These are phyloP conservation scores for Stigmatopora nigra DNA, from an alignment of 2,113 vertebrate genomes.

Conservation along the genomic window DNA sequence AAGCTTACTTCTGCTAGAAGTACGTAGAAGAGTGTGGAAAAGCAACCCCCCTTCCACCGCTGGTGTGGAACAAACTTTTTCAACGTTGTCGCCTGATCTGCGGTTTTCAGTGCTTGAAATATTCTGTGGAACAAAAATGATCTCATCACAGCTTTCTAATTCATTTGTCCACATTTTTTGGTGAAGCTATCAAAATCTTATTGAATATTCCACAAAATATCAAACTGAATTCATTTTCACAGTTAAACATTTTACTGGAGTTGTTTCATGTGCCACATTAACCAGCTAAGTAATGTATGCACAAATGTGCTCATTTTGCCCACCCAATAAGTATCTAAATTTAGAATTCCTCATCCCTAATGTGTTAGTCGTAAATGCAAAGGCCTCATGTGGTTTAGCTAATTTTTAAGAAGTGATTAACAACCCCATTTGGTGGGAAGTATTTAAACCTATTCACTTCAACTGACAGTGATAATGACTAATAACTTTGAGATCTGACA, in stretches of 20 bases:
- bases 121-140: conserved; percentile 40
- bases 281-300: not conserved
- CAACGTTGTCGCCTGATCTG: conserved; percentile 35
- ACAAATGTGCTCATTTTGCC: not conserved
- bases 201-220: conserved; percentile 11
- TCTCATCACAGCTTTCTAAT: conserved; percentile 20
- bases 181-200: conserved; percentile 7
- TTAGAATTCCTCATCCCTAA: conserved; percentile 3
- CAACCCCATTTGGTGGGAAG: conserved; percentile 12
- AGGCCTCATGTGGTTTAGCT: conserved; percentile 11
- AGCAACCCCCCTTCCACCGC: conserved; percentile 1
- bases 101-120: conserved; percentile 37
- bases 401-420: conserved; percentile 17
- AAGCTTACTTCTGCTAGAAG: conserved; percentile 22
- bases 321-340: not conserved
- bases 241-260: not conserved
- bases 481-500: too few relatives aligned
- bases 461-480: too few relatives aligned
- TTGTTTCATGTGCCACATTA: not conserved
- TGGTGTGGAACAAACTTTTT: conserved; percentile 33
- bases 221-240: conserved; percentile 9
- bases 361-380: conserved; percentile 19
- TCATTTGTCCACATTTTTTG: conserved; percentile 5
- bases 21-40: conserved; percentile 30
- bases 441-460: too few relatives aligned